Base-by-base conservation (phyloP, 2,888 invertebrate genomes). In the Aporophyla lueneburgensis region DNA sequence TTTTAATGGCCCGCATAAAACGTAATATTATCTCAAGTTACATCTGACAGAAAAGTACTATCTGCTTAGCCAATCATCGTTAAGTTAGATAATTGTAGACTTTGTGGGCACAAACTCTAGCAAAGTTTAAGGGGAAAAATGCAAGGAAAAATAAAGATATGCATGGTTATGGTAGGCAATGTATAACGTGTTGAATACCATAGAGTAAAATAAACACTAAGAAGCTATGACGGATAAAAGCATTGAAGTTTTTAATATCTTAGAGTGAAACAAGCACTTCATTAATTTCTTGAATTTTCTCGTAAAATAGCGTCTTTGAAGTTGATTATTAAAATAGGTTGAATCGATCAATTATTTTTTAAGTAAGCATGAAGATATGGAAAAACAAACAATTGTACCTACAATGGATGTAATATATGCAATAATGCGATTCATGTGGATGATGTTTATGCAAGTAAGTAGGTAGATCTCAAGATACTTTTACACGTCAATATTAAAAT, bases 1-100 rank as follows among this genome's bases (percentile, higher is more conserved):
- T 69, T 81, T 81, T 69, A 82, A 80, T 80, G 72, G 82, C 68
- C 56, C 71, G 54, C 77, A 81, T 81, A 81, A 72, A 81, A 72
- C 46, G 56, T 69, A 68, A 69, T 78, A 72, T 61, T 58, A 72
- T 80, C 79, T 53, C 4, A 33, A 56, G 67, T 62, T 58, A 73
- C 66, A 78, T 61, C 58, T 71, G 58, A 82, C 78, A 56, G 46
- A 79, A 59, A 73, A 40, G 10, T 21, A n/a, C 33, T 80, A 78
- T 78, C 83, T 73, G 49, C 53, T 53, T 53, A 78, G 14, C 66
- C 70, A 62, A 74, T 71, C 74, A 67, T 58, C 24, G 62, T 66
- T 62, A 58, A 54, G 43, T 6, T 59, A 56, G 68, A 72, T 82
- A 61, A 69, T 65, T 77, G 77, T 67, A 65, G 40, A 68, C 69